phyloP scores from a whole-genome alignment of 2,113 vertebrate genomes.

The Rhadina sibilatrix region DNA sequence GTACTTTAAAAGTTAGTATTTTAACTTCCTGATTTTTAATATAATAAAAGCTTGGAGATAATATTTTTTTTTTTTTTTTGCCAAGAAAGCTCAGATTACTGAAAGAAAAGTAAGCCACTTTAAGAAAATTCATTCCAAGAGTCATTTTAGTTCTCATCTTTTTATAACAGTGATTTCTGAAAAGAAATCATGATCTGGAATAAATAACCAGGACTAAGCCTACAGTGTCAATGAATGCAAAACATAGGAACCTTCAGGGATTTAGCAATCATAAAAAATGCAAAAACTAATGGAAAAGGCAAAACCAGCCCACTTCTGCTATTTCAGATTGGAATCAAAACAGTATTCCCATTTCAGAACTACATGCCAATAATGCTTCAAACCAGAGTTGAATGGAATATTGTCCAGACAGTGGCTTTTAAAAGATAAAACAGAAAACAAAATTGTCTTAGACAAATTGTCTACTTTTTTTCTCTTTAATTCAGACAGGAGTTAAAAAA shows the following conservation, averaged over 20 bases:
- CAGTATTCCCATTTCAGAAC: background rate
- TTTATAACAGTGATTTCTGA: background rate
- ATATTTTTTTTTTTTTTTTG: background rate
- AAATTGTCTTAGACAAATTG: background rate
- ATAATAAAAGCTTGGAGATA: background rate
- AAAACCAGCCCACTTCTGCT: background rate
- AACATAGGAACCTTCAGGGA: background rate
- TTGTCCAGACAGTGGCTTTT: background rate
- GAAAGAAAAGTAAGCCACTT: background rate
- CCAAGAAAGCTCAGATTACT: background rate
- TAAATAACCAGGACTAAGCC: background rate
- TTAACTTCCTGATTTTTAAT: background rate
- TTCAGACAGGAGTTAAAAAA: background rate
- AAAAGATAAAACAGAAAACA: background rate
- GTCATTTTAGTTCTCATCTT: background rate
- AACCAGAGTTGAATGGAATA: background rate
- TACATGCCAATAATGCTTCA: background rate
- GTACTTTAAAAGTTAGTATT: background rate
- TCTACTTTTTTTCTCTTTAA: background rate
- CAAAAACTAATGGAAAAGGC: background rate
- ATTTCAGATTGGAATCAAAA: background rate
- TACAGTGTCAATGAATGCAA: background rate
- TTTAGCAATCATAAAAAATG: background rate
- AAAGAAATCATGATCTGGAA: background rate
- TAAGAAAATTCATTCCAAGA: background rate